Percentiles rank a stretch among this genome's conserved stretches.
These are phyloP conservation scores for Volucella zonaria DNA, from an alignment of 2,888 invertebrate genomes.

Conservation along the genomic window DNA sequence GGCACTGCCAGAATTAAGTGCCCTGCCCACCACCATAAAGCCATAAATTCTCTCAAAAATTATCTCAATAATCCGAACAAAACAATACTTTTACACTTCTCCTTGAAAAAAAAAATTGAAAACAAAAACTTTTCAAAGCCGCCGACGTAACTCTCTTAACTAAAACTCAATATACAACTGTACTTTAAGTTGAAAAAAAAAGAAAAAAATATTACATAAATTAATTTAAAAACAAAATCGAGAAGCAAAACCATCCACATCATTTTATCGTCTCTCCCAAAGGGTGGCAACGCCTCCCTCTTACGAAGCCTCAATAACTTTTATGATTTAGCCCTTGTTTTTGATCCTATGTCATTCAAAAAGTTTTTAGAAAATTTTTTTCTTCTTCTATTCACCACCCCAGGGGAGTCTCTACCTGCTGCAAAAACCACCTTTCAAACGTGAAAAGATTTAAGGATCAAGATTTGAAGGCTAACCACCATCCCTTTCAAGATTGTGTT, in stretches of 20 bases:
- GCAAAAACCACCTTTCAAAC: conserved; percentile 1
- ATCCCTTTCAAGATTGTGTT: conserved; percentile 14
- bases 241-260: conserved; percentile 19
- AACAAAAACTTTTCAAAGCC: too few species aligned
- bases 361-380: conserved; percentile 40
- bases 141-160: too few species aligned
- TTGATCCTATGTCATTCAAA: conserved; percentile 56
- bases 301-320: conserved; percentile 49
- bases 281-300: neutral
- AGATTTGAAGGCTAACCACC: conserved; percentile 4
- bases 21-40: too few species aligned
- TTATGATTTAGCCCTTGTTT: conserved; percentile 57
- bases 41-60: too few species aligned
- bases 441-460: neutral
- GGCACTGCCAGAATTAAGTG: too few species aligned
- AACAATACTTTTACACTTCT: too few species aligned
- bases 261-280: conserved; percentile 25
- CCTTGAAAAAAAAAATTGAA: too few species aligned
- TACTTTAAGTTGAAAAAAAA: neutral
- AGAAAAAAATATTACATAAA: neutral
- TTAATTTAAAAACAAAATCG: conserved; percentile 10
- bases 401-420: neutral
- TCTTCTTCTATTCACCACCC: neutral
- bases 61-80: too few species aligned
- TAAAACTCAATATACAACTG: too few species aligned